These are phyloP conservation scores for Clarias fuscus DNA, from an alignment of 2,797 vertebrate genomes.

Conservation along the genomic window DNA sequence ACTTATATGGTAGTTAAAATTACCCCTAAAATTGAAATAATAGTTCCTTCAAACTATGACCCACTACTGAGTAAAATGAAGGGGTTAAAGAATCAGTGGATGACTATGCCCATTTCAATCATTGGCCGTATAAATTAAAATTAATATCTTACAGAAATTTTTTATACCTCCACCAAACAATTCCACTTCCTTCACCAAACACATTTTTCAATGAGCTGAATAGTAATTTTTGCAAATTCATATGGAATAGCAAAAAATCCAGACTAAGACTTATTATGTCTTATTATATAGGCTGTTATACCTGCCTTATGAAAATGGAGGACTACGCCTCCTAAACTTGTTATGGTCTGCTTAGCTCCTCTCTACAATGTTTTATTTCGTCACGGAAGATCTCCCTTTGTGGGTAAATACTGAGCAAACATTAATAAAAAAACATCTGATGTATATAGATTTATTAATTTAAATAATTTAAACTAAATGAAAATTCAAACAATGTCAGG, in stretches of 20 bases:
- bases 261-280: constrained; percentile 7
- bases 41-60: not conserved
- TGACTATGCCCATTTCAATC: too few species aligned
- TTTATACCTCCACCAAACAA: not conserved
- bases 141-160: not conserved
- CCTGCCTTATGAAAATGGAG: constrained; percentile 9
- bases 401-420: constrained; percentile 42
- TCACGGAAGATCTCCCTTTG: not conserved
- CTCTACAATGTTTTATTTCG: constrained; percentile 34
- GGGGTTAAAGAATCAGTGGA: not conserved
- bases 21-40: not conserved
- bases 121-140: not conserved
- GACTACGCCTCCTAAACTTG: constrained; percentile 21
- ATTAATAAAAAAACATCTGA: not conserved
- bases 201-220: constrained; percentile 11
- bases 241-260: constrained; percentile 30
- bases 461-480: too few species aligned
- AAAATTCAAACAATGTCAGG: too few species aligned
- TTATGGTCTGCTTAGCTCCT: constrained; percentile 11
- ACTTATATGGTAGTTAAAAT: not conserved
- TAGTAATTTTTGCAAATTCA: constrained; percentile 16
- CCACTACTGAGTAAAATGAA: not conserved
- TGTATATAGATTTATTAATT: too few species aligned
- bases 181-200: not conserved
- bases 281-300: too few species aligned